Evolutionary conservation across 2,113 vertebrate species (phyloP), one percentile per base, ranked within the genome.

Genomic region (Coptodon bakossiorum): DNA sequence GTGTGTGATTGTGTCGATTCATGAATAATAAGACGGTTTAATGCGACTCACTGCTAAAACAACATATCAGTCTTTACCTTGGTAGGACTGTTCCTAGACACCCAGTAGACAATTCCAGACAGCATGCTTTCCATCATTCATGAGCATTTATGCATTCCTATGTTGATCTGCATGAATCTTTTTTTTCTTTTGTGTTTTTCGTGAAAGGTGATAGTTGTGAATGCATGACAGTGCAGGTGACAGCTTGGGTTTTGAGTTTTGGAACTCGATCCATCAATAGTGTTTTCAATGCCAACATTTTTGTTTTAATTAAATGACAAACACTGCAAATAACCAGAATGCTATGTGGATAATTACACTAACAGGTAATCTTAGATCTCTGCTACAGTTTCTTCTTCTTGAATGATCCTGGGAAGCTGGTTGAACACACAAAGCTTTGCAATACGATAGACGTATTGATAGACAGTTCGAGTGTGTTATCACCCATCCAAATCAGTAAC

Each of bases 401-500:
- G 34, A 40, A 68, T 22, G 36, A 2, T 68, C 4, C 19, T 40
- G n/a, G 11, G n/a, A 68, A 68, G n/a, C 5, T 22, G 36, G 36
- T 22, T 40, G 36, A 68, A 22, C 34, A 40, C 3, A 22, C 34
- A 68, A 38, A 38, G 11, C 36, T 40, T 40, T 68, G 36, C 54
- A 14, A 22, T 22, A n/a, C 2, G 12, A 68, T 40, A 22, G 11
- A 22, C 3, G 0, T 17, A 40, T 13, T 68, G 3, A 40, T 40
- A 14, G 36, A 14, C 19, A 40, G 19, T 13, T 13, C 6, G 1
- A 13, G 36, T 68, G 56, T 59, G 56, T 16, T 59, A 6, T 40
- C 36, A 38, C 31, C 11, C 9, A 8, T 22, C 4, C n/a, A 40
- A 13, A 7, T 24, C 36, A 24, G 7, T 71, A 7, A 40, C 63